Conservation (phyloP, 2,797 vertebrate genomes). For the Zenarchopterus dispar region DNA sequence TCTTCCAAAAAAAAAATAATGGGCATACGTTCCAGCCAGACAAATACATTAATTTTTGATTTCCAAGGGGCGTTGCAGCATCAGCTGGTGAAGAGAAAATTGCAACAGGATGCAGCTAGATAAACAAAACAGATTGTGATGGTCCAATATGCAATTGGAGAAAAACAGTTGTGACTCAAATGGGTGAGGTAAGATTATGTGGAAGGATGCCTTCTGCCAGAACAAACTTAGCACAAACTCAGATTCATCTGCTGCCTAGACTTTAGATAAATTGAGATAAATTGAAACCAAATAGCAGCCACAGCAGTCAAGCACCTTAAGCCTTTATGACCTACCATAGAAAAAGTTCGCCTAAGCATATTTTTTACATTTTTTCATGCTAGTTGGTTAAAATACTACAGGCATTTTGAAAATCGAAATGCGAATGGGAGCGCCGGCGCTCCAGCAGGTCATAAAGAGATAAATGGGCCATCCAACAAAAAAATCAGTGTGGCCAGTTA, state of each 20-base stretch:
- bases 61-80: neutral
- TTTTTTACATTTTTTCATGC: too few species aligned
- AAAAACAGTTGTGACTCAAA: slow-evolving; percentile 1
- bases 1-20: slow-evolving; percentile 26
- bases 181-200: neutral
- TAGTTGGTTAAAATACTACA: too few species aligned
- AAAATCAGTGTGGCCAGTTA: too few species aligned
- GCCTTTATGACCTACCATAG: too few species aligned
- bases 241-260: neutral
- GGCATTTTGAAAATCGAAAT: too few species aligned
- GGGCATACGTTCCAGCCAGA: slow-evolving; percentile 1
- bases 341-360: too few species aligned
- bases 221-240: neutral
- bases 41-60: neutral
- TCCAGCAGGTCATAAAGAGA: too few species aligned
- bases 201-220: neutral
- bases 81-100: neutral
- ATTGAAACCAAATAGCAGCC: slow-evolving; percentile 15
- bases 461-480: slow-evolving; percentile 3
- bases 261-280: neutral
- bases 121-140: slow-evolving; percentile 1
- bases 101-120: neutral
- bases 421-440: too few species aligned
- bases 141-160: neutral
- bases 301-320: neutral